Percentiles rank a stretch among this genome's conserved stretches.
Conservation (phyloP, 2,797 vertebrate species). For the Channa striata region DNA sequence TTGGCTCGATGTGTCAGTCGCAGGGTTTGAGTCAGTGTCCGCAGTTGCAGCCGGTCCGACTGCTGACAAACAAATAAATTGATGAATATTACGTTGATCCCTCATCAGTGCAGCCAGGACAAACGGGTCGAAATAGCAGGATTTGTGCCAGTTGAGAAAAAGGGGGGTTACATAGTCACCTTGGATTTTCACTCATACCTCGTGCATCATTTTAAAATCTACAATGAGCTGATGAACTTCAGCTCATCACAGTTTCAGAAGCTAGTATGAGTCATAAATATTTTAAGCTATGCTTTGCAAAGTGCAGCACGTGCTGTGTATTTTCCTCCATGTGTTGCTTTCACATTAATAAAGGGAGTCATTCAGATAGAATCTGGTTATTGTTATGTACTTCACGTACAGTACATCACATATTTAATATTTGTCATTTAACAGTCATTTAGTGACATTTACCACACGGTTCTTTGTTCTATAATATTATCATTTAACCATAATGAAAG, state of each 20-base stretch:
- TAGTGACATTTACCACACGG: not conserved
- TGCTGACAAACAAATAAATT: slow-evolving; percentile 40
- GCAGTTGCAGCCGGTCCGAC: slow-evolving; percentile 21
- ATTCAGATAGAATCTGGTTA: not conserved
- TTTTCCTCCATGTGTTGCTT: not conserved
- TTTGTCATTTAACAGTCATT: not conserved
- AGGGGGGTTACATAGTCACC: slow-evolving; percentile 14
- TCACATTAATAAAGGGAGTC: not conserved
- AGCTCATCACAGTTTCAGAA: slow-evolving; percentile 51
- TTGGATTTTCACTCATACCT: slow-evolving; percentile 21
- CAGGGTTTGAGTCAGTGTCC: slow-evolving; percentile 18
- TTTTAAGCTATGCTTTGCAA: slow-evolving; percentile 38
- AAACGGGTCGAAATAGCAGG: slow-evolving; percentile 31
- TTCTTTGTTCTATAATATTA: not conserved
- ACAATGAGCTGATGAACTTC: slow-evolving; percentile 55
- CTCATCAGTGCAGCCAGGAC: slow-evolving; percentile 38
- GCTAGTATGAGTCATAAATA: slow-evolving; percentile 51
- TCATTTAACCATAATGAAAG: not conserved
- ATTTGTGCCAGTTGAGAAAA: slow-evolving; percentile 16
- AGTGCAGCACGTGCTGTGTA: slow-evolving; percentile 8
- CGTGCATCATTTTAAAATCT: slow-evolving; percentile 50
- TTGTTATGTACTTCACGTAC: not conserved
- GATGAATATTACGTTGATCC: slow-evolving; percentile 39
- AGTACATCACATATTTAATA: no score
- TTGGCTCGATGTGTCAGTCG: slow-evolving; percentile 25